Percentiles rank a stretch among this genome's conserved stretches.
These are phyloP conservation scores for Noctua pronuba DNA, from an alignment of 2,888 invertebrate species.

Conservation along the genomic window DNA sequence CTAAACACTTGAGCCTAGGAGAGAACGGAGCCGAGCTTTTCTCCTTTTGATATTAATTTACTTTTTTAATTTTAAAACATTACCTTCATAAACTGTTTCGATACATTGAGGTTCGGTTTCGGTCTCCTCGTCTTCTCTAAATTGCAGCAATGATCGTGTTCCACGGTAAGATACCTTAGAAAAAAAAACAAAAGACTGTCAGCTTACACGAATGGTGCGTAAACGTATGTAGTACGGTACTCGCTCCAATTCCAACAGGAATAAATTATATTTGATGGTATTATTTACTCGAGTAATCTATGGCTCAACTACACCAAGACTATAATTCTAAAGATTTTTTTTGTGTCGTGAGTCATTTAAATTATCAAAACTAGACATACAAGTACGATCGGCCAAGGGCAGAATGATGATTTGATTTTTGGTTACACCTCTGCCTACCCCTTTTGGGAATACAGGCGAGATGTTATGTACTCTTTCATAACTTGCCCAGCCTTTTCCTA, in stretches of 20 bases:
- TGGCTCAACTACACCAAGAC: not conserved
- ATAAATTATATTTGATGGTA: not conserved
- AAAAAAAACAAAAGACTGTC: not conserved
- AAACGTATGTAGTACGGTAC: not conserved
- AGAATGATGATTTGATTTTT: not conserved
- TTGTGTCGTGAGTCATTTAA: not conserved
- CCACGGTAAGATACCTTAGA: conserved; percentile 15
- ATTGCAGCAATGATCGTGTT: conserved; percentile 57
- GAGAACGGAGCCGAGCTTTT: not conserved
- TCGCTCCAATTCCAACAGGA: not conserved
- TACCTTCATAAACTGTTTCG: conserved; percentile 72
- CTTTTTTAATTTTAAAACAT: not conserved
- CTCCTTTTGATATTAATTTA: not conserved
- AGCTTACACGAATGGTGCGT: not conserved
- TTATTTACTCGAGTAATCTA: not conserved
- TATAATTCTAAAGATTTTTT: not conserved
- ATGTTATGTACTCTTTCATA: not conserved
- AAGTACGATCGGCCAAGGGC: not conserved
- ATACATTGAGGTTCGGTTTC: conserved; percentile 72
- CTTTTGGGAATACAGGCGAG: not conserved
- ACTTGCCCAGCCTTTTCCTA: not conserved
- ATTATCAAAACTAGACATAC: not conserved
- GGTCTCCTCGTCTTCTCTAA: conserved; percentile 40
- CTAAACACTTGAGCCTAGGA: not conserved
- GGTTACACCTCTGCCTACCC: not conserved